phyloP scores from a whole-genome alignment of 2,888 invertebrate species.

The Scaptomyza reducta region DNA sequence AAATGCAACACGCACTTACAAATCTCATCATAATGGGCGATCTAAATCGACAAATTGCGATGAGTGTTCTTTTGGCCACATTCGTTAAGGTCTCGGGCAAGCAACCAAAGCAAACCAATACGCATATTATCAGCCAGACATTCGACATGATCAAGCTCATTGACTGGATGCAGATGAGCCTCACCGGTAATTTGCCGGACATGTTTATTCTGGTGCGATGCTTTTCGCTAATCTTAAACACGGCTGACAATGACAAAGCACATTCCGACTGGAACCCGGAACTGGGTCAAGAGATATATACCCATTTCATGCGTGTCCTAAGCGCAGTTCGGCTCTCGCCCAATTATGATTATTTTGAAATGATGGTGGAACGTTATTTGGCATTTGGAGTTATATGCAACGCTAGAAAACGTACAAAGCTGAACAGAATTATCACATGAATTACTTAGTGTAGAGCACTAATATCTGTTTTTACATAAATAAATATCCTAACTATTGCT shows the following conservation, averaged over 20 bases:
- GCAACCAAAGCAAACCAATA: background rate
- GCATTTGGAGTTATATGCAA: background rate
- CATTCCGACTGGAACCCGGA: conserved; percentile 34
- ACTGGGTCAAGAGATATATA: conserved; percentile 39
- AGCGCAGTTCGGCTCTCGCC: conserved; percentile 21
- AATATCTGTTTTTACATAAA: background rate
- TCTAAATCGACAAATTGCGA: conserved; percentile 24
- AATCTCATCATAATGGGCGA: conserved; percentile 22
- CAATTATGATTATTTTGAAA: conserved; percentile 38
- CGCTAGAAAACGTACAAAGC: background rate
- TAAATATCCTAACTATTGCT: background rate
- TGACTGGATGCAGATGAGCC: conserved; percentile 51
- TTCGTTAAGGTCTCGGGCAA: conserved; percentile 27
- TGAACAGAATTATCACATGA: background rate
- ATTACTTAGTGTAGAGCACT: background rate
- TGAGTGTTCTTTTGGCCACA: conserved; percentile 46
- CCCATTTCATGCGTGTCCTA: conserved; percentile 43
- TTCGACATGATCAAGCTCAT: conserved; percentile 45
- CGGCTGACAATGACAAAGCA: conserved; percentile 19
- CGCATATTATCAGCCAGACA: conserved; percentile 13
- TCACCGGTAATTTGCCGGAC: conserved; percentile 20
- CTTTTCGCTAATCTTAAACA: conserved; percentile 49
- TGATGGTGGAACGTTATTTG: conserved; percentile 44
- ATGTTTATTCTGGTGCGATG: conserved; percentile 50
- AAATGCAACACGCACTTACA: conserved; percentile 37